Percentiles rank a stretch among this genome's conserved stretches.
phyloP scores from a whole-genome alignment of 2,888 invertebrate species.

The Nemapogon koenigi region DNA sequence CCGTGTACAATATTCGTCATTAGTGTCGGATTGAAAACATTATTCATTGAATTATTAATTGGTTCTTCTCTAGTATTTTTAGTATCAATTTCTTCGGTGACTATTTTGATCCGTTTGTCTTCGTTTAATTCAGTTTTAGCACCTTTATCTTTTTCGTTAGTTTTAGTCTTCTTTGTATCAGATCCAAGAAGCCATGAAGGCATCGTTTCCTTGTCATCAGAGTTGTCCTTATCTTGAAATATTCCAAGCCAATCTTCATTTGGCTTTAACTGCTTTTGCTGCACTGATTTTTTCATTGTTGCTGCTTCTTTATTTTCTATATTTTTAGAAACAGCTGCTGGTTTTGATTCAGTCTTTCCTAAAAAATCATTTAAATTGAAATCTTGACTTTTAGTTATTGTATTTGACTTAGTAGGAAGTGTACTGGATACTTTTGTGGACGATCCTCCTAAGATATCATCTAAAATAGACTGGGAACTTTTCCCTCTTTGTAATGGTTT shows the following conservation, averaged over 20 bases:
- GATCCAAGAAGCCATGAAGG: slow-evolving; percentile 46
- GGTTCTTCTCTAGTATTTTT: not conserved
- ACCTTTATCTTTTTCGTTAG: slow-evolving; percentile 22
- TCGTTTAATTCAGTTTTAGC: slow-evolving; percentile 13
- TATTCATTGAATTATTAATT: no score
- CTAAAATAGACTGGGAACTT: slow-evolving; percentile 51
- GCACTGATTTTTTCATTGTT: slow-evolving; percentile 15
- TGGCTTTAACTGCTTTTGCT: slow-evolving; percentile 22
- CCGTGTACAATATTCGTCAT: slow-evolving; percentile 22
- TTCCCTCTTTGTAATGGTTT: slow-evolving; percentile 39
- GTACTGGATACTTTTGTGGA: slow-evolving; percentile 28
- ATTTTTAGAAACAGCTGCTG: slow-evolving; percentile 17
- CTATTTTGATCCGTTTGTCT: slow-evolving; percentile 12
- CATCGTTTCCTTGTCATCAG: slow-evolving; percentile 32
- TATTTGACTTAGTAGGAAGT: slow-evolving; percentile 25
- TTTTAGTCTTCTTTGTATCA: slow-evolving; percentile 34
- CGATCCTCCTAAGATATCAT: slow-evolving; percentile 62
- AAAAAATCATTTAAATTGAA: slow-evolving; percentile 42
- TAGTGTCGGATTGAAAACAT: not conserved
- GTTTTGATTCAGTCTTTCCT: slow-evolving; percentile 33
- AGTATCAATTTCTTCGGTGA: no score
- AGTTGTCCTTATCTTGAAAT: slow-evolving; percentile 39
- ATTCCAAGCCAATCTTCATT: slow-evolving; percentile 56
- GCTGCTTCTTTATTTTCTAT: slow-evolving; percentile 16
- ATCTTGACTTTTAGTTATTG: slow-evolving; percentile 35